Base-by-base conservation (phyloP, 2,888 invertebrate species). In the Noctua janthina region DNA sequence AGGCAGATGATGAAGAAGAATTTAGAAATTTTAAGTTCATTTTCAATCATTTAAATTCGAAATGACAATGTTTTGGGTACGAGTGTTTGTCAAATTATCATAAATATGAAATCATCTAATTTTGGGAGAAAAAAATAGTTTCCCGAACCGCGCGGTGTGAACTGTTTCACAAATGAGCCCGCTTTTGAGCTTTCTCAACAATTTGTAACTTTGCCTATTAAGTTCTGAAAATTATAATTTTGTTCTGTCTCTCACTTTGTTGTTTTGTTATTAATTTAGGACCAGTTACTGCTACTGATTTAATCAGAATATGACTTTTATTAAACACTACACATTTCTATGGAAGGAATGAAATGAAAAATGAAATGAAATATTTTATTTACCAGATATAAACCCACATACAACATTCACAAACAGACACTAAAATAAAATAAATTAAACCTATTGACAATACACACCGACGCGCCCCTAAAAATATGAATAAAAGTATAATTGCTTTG, bases 141-240 rank as follows among this genome's bases (percentile, higher is more conserved):
- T 56, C 0, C 17, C 13, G 6, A 49, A 59, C 23, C 39, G 10
- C 68, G 54, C 68, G 54, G 59, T 76, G 72, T 80, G 74, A 75
- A 66, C 68, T 75, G 83, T 67, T 80, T 84, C 56, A 51, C 72
- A 83, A 80, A 78, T 80, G 73, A 83, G 69, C 51, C 46, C 46
- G 64, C 69, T 66, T 76, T 62, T 72, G 67, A 74, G 62, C 54
- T 46, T 1, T 56, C 69, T 73, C 59, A 76, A 62, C 79, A 78
- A 73, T 72, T 78, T 64, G 17, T 35, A 83, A 74, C 66, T 79
- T 79, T 70, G 15, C 54, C n/a, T 62, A 62, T 68, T 78, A 68
- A 73, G 29, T 75, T 76, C 35, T 43, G 64, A 20, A 59, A 82
- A 82, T 78, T 70, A 79, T 76, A 66, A 83, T 76, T 79, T 79